These are phyloP conservation scores for Molossus molossus DNA, from an alignment of 2,797 vertebrate genomes.

Conservation along the genomic window DNA sequence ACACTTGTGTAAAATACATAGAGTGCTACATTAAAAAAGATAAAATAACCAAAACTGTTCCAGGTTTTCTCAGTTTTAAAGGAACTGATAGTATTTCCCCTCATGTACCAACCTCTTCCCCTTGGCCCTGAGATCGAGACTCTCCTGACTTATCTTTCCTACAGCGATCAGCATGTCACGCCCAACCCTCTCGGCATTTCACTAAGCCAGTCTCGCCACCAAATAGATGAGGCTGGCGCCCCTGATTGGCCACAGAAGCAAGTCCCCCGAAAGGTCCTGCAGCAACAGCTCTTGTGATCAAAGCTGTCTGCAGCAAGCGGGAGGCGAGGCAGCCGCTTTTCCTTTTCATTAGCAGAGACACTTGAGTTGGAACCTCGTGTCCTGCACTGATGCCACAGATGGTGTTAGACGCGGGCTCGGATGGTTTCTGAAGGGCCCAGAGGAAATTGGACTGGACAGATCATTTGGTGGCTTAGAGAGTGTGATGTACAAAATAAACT, in stretches of 20 bases:
- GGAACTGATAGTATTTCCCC: background rate
- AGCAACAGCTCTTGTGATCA: conserved; percentile 67
- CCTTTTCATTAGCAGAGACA: conserved; percentile 77
- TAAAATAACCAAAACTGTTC: background rate
- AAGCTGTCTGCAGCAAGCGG: conserved; percentile 76
- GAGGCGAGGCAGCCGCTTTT: conserved; percentile 67
- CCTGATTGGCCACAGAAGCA: conserved; percentile 76
- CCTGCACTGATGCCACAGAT: conserved; percentile 43
- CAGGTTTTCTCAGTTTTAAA: conserved; percentile 40
- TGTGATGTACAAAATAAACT: background rate
- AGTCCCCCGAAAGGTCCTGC: conserved; percentile 73
- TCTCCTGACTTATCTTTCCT: conserved; percentile 83
- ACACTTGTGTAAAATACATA: background rate
- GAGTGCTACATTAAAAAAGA: background rate
- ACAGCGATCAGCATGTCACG: conserved; percentile 65
- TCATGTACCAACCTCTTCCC: conserved; percentile 31
- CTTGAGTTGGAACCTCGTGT: conserved; percentile 61
- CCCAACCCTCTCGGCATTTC: conserved; percentile 75
- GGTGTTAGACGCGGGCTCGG: background rate
- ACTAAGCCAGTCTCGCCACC: conserved; percentile 63
- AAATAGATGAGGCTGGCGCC: conserved; percentile 82
- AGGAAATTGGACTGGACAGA: conserved; percentile 43
- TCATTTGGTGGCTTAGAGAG: background rate
- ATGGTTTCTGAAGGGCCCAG: background rate
- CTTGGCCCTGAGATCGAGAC: conserved; percentile 72